These are phyloP conservation scores for Centropyge bicolor DNA, from an alignment of 2,797 vertebrate species.

Conservation along the genomic window DNA sequence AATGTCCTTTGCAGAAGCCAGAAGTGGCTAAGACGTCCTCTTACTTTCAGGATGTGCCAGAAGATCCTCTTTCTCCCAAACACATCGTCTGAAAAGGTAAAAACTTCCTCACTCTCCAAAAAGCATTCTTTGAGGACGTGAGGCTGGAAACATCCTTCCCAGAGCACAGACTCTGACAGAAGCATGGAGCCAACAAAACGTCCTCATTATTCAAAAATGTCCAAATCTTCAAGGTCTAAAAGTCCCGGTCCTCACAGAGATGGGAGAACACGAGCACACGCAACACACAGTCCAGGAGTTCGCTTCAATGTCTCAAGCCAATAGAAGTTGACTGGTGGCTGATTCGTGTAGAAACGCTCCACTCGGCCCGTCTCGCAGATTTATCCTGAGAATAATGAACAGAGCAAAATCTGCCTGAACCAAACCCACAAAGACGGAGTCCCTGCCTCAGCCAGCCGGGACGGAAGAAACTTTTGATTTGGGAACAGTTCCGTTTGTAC, in stretches of 20 bases:
- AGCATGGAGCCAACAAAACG: background rate
- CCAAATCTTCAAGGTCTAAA: background rate
- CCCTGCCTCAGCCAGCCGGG: background rate
- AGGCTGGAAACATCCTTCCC: too few relatives aligned
- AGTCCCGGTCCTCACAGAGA: background rate
- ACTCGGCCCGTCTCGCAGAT: constrained; percentile 30
- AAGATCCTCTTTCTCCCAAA: background rate
- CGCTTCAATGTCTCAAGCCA: constrained; percentile 54
- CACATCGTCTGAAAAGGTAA: background rate
- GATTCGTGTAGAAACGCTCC: constrained; percentile 57
- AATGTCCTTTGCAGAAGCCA: background rate
- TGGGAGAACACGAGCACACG: background rate
- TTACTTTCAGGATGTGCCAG: background rate
- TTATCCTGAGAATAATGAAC: constrained; percentile 44
- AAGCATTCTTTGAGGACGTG: background rate
- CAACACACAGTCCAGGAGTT: constrained; percentile 19
- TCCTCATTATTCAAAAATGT: background rate
- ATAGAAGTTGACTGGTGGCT: constrained; percentile 57
- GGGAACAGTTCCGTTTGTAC: background rate
- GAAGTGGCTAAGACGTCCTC: background rate
- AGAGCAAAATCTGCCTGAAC: constrained; percentile 19
- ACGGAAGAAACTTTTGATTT: constrained; percentile 13
- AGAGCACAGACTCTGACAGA: background rate
- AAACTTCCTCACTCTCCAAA: too few relatives aligned
- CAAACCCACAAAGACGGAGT: constrained; percentile 6